Evolutionary conservation across 2,113 vertebrate genomes (phyloP), one percentile per base, ranked within the genome.

Genomic region (Rhinolophus ferrumequinum): DNA sequence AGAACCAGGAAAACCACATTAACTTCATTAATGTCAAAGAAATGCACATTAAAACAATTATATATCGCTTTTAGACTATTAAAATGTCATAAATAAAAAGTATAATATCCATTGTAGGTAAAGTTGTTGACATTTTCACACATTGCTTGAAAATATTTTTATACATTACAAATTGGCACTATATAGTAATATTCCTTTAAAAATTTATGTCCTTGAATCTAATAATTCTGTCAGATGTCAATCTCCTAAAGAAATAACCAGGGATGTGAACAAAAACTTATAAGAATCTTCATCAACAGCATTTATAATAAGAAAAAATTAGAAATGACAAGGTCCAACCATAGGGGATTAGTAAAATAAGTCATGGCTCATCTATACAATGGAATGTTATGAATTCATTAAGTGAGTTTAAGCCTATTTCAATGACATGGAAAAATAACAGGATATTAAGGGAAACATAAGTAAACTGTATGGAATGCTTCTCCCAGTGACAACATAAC

Each of bases 341-440:
- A 41, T 5, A 41, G 41, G n/a, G n/a, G n/a, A n/a, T n/a, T n/a
- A n/a, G n/a, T n/a, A n/a, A n/a, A n/a, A n/a, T n/a, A n/a, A n/a
- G n/a, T n/a, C n/a, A n/a, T n/a, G n/a, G n/a, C n/a, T n/a, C n/a
- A n/a, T n/a, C n/a, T n/a, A n/a, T n/a, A n/a, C n/a, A 41, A 41
- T 41, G 41, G 13, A 88, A 88, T 92, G 54, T 54, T 85, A 73
- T 10, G 13, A 96, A 79, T 70, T 75, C 38, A 54, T 62, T 54
- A 30, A 72, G 72, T 75, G 35, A 56, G 92, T 77, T 83, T 56
- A 88, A 97, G 7, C 5, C 50, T 85, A n/a, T 89, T 86, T 95
- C 90, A 79, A 82, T 92, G 35, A 87, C 19, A 79, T 16, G 21
- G 44, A 41, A 81, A 81, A 75, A 82, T 73, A 82, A 76, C 21